phyloP scores from a whole-genome alignment of 2,888 invertebrate species.

The Masnerella sp. region DNA sequence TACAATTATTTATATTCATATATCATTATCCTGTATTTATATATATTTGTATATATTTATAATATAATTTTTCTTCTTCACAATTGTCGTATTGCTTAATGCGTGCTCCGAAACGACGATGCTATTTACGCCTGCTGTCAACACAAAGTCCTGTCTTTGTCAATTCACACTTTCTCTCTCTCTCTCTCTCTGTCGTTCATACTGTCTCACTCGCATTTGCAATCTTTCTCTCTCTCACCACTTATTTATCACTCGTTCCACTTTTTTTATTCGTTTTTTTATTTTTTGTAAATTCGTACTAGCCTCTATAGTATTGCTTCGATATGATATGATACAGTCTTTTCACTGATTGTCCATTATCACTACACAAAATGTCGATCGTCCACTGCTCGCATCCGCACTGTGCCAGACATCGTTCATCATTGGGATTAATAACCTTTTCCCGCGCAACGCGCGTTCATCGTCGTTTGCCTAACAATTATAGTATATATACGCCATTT shows the following conservation, averaged over 20 bases:
- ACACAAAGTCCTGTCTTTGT: slow-evolving; percentile 40
- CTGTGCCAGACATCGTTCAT: slow-evolving; percentile 61
- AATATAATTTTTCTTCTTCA: slow-evolving; percentile 34
- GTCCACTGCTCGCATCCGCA: slow-evolving; percentile 59
- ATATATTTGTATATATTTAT: slow-evolving; percentile 46
- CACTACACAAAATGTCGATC: slow-evolving; percentile 72
- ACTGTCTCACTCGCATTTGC: too few species aligned
- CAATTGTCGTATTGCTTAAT: slow-evolving; percentile 56
- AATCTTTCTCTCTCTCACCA: slow-evolving; percentile 12
- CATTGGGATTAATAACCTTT: slow-evolving; percentile 78
- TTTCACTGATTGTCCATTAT: slow-evolving; percentile 78
- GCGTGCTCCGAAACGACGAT: slow-evolving; percentile 49
- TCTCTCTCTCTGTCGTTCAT: neutral
- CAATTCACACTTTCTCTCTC: slow-evolving; percentile 1
- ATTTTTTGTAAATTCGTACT: slow-evolving; percentile 64
- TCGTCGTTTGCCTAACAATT: slow-evolving; percentile 65
- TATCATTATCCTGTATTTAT: slow-evolving; percentile 54
- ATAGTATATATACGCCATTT: slow-evolving; percentile 68
- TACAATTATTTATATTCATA: slow-evolving; percentile 58
- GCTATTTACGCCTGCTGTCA: slow-evolving; percentile 27
- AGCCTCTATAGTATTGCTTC: slow-evolving; percentile 74
- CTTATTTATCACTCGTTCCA: slow-evolving; percentile 28
- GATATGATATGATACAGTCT: slow-evolving; percentile 77
- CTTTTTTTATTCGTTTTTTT: slow-evolving; percentile 20
- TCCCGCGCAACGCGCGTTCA: slow-evolving; percentile 68